Conservation (phyloP, 92 coral and sea anemone species). For the Phenganax stokvisi region DNA sequence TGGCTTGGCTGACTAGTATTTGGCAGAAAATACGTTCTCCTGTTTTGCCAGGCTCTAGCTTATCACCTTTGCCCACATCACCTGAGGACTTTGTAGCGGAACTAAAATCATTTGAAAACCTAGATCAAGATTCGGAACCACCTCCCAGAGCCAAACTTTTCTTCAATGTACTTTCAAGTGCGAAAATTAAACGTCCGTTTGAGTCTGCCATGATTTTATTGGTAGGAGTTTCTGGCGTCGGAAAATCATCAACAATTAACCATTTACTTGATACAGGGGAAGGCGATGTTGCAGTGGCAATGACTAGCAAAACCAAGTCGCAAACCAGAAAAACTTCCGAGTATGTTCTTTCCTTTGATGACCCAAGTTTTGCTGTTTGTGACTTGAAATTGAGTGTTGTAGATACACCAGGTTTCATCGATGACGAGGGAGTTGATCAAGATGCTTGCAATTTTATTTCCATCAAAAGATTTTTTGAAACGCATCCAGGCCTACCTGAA, state of each 20-base stretch:
- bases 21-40: no score
- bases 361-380: conserved; percentile 2
- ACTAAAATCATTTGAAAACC: not conserved
- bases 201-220: conserved; percentile 10
- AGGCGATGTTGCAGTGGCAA: not conserved
- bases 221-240: conserved; percentile 25
- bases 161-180: not conserved
- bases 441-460: conserved; percentile 23
- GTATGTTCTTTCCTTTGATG: conserved; percentile 4
- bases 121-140: not conserved
- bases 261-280: conserved; percentile 12
- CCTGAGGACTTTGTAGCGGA: not conserved
- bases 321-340: conserved; percentile 7
- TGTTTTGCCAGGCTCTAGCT: no score
- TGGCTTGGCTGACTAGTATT: no score
- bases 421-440: conserved; percentile 1
- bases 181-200: conserved; percentile 6
- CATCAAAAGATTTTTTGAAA: conserved; percentile 9
- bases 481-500: conserved; percentile 2
- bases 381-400: conserved; percentile 10
- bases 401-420: conserved; percentile 19
- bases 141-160: conserved; percentile 20
- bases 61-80: not conserved
- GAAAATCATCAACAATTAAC: conserved; percentile 27
- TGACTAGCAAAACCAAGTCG: not conserved